A percentile compares a stretch with the other conserved stretches of the same genome.
phyloP scores from a whole-genome alignment of 2,797 vertebrate species.

The Galaxias olidus region DNA sequence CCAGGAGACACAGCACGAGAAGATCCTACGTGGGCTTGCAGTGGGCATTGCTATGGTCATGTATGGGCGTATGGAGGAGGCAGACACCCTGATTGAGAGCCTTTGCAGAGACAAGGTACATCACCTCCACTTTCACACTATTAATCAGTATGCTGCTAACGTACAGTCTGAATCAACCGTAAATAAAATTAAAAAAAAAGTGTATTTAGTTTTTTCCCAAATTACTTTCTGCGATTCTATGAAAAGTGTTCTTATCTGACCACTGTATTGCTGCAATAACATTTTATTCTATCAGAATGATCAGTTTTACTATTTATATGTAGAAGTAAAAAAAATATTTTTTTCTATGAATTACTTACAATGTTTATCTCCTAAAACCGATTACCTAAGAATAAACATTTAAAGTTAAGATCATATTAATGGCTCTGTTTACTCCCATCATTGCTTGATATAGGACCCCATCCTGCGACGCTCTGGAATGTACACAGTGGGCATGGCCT shows the following conservation, averaged over 20 bases:
- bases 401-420: not conserved
- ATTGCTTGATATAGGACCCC: slow-evolving; percentile 73
- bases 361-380: too few relatives aligned
- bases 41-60: slow-evolving; percentile 97
- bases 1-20: slow-evolving; percentile 98
- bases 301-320: too few relatives aligned
- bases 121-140: too few relatives aligned
- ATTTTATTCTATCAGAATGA: too few relatives aligned
- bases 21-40: slow-evolving; percentile 93
- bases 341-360: too few relatives aligned
- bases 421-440: slow-evolving; percentile 63
- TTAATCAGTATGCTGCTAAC: not conserved
- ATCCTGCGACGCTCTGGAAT: slow-evolving; percentile 97
- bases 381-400: too few relatives aligned
- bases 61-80: slow-evolving; percentile 99
- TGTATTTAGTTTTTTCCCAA: too few relatives aligned
- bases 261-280: too few relatives aligned
- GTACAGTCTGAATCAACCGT: not conserved
- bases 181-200: too few relatives aligned
- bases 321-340: too few relatives aligned
- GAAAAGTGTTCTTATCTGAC: too few relatives aligned
- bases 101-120: slow-evolving; percentile 96
- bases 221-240: too few relatives aligned
- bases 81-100: slow-evolving; percentile 96
- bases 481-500: slow-evolving; percentile 99